Evolutionary conservation across 2,888 invertebrate genomes (phyloP).

Genomic region (Vanessa cardui): DNA sequence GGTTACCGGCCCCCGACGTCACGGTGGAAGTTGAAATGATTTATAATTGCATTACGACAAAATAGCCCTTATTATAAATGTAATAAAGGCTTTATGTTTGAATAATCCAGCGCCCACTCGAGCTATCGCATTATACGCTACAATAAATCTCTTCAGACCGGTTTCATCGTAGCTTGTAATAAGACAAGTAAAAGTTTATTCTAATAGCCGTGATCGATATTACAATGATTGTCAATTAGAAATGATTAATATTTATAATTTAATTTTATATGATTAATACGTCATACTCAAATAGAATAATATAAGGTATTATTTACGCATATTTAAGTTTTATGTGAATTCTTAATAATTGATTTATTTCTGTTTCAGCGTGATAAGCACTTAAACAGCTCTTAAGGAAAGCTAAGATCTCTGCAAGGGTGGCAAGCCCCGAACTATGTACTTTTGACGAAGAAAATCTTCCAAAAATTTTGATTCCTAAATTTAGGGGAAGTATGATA

Average conservation of each 20-base stretch:
- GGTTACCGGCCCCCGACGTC: conserved; percentile 17
- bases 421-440: no score
- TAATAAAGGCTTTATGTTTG: neutral
- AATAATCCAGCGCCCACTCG: conserved; percentile 13
- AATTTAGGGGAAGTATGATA: no score
- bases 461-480: no score
- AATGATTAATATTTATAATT: neutral
- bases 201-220: neutral
- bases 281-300: no score
- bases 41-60: neutral
- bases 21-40: neutral
- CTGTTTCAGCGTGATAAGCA: no score
- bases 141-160: conserved; percentile 18
- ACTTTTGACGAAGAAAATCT: no score
- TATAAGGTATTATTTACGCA: no score
- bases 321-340: no score
- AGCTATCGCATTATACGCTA: conserved; percentile 8
- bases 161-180: conserved; percentile 3
- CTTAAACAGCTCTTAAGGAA: no score
- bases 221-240: neutral
- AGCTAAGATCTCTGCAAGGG: no score
- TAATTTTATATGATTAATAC: no score
- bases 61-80: conserved; percentile 1
- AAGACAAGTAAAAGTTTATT: neutral
- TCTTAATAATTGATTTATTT: no score